These are phyloP conservation scores for Oostethus manadensis DNA, from an alignment of 2,113 vertebrate genomes.

Conservation along the genomic window DNA sequence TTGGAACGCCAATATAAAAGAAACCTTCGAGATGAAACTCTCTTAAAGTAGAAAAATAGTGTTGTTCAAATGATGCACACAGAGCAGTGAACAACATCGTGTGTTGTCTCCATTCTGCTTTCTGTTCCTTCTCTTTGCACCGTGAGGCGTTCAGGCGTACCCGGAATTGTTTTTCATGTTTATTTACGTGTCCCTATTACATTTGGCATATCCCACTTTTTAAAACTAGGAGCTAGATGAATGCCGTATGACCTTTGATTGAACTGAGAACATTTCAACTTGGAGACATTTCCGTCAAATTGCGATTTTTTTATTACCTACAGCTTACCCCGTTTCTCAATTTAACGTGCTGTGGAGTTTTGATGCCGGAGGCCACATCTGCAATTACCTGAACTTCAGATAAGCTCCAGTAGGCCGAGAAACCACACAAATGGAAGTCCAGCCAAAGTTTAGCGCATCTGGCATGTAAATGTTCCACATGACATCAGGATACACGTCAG, in stretches of 20 bases:
- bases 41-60: too few species aligned
- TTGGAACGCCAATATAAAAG: too few species aligned
- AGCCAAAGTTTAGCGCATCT: conserved; percentile 41
- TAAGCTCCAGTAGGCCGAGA: conserved; percentile 28
- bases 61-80: too few species aligned
- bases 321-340: background rate
- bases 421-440: conserved; percentile 38
- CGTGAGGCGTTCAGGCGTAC: too few species aligned
- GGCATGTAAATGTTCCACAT: conserved; percentile 23
- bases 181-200: too few species aligned
- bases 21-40: too few species aligned
- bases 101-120: too few species aligned
- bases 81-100: too few species aligned
- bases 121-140: too few species aligned
- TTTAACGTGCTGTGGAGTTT: background rate
- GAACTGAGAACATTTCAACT: background rate
- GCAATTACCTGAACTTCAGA: conserved; percentile 9
- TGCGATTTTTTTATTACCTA: conserved; percentile 4
- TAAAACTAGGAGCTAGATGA: conserved; percentile 19
- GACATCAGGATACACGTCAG: conserved; percentile 31
- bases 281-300: conserved; percentile 2
- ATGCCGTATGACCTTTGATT: conserved; percentile 24
- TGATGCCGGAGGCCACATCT: too few species aligned
- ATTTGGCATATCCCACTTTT: too few species aligned
- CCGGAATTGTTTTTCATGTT: too few species aligned